Conservation (phyloP, 1,140 invertebrate species). For the Leptinotarsa lineolata region DNA sequence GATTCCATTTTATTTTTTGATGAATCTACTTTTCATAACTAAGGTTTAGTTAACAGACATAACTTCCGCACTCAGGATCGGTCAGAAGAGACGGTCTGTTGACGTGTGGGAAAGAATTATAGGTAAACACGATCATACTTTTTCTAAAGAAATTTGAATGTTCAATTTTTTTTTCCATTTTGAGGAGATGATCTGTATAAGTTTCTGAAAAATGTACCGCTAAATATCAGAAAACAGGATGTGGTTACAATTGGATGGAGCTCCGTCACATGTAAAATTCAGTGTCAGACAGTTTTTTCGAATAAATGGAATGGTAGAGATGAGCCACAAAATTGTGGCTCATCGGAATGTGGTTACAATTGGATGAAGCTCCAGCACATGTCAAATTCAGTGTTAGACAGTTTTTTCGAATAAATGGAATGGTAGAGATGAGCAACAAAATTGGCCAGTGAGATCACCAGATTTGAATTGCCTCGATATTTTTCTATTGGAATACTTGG, state of each 20-base stretch:
- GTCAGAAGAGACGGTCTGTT: background rate
- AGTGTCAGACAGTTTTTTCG: background rate
- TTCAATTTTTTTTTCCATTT: background rate
- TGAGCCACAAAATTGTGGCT: too few relatives aligned
- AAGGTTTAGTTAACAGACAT: too few relatives aligned
- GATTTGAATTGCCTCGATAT: too few relatives aligned
- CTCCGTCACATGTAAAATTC: conserved; percentile 7
- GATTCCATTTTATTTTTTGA: too few relatives aligned
- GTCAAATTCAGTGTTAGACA: background rate
- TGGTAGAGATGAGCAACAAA: too few relatives aligned
- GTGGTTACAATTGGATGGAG: conserved; percentile 11
- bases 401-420: background rate
- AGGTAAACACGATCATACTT: background rate
- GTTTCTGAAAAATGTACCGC: background rate
- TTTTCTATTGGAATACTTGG: too few relatives aligned
- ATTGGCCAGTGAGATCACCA: too few relatives aligned
- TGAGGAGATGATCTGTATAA: background rate
- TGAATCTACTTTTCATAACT: too few relatives aligned
- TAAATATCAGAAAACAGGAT: conserved; percentile 9
- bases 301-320: too few relatives aligned
- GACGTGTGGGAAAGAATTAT: background rate
- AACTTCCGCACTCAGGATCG: too few relatives aligned
- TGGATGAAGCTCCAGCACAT: too few relatives aligned
- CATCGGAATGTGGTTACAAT: too few relatives aligned
- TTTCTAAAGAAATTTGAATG: conserved; percentile 6